phyloP scores from a whole-genome alignment of 53 echinoderm and acorn worm species.

The Hippasteria phrygiana region DNA sequence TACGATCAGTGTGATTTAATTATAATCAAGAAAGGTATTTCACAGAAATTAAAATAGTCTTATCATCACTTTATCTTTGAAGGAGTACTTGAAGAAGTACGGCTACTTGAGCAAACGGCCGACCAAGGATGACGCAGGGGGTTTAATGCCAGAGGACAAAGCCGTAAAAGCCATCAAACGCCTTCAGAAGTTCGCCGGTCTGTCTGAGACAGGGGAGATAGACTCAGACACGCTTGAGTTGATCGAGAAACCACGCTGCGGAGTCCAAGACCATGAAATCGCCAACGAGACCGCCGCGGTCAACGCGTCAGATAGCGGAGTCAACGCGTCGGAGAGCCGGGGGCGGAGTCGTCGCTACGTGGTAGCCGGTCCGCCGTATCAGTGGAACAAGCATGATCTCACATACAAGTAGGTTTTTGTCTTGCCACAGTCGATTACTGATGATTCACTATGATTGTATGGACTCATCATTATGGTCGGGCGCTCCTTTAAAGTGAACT shows the following conservation, averaged over 20 bases:
- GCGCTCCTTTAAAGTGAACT: too few species aligned
- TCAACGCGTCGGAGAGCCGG: background rate
- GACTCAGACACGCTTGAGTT: slow-evolving; percentile 63
- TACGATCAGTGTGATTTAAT: too few species aligned
- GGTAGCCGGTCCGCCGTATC: slow-evolving; percentile 60
- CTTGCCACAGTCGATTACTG: background rate
- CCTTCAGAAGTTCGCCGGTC: slow-evolving; percentile 71
- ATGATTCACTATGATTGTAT: background rate
- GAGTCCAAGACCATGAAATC: slow-evolving; percentile 56
- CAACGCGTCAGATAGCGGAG: background rate
- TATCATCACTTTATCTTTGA: background rate
- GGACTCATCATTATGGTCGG: too few species aligned
- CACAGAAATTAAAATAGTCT: too few species aligned
- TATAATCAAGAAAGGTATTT: background rate
- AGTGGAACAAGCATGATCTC: slow-evolving; percentile 70
- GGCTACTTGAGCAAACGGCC: slow-evolving; percentile 32
- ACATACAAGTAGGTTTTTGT: slow-evolving; percentile 73
- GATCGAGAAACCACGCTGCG: slow-evolving; percentile 73
- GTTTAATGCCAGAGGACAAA: background rate
- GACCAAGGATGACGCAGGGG: slow-evolving; percentile 14
- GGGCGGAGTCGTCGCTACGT: slow-evolving; percentile 64
- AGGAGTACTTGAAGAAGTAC: slow-evolving; percentile 57
- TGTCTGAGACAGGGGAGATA: slow-evolving; percentile 71
- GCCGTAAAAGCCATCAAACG: slow-evolving; percentile 59
- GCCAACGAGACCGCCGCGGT: background rate